Conservation (phyloP, 2,797 vertebrate genomes). For the Parotocinclus haroldoi region DNA sequence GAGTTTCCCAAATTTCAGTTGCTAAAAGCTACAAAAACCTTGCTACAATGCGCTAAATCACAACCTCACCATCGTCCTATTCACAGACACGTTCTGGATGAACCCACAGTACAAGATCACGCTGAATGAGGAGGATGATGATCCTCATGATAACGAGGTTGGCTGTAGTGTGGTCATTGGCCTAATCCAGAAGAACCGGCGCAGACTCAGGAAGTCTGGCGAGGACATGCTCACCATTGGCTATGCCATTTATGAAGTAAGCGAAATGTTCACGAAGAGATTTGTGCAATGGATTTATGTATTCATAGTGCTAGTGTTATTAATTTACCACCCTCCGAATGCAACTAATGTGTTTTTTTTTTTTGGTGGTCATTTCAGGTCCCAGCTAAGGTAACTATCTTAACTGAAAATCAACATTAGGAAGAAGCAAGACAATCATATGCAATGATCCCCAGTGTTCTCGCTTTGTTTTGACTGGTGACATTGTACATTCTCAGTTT, state of each 20-base stretch:
- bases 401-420: background rate
- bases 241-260: slow-evolving; percentile 68
- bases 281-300: background rate
- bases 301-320: background rate
- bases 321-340: background rate
- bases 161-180: slow-evolving; percentile 70
- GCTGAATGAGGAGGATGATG: slow-evolving; percentile 66
- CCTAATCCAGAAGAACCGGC: slow-evolving; percentile 77
- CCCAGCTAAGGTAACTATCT: slow-evolving; percentile 47
- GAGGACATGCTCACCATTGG: slow-evolving; percentile 72
- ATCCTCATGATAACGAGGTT: slow-evolving; percentile 56
- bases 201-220: slow-evolving; percentile 64
- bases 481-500: slow-evolving; percentile 39
- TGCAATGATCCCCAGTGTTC: background rate
- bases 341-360: background rate
- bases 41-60: too few relatives aligned
- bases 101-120: slow-evolving; percentile 77
- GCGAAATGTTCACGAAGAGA: background rate
- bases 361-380: slow-evolving; percentile 43
- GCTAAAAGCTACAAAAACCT: too few relatives aligned
- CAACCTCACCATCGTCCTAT: too few relatives aligned
- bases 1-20: slow-evolving; percentile 6
- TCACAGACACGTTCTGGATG: slow-evolving; percentile 75
- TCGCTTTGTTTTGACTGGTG: background rate
- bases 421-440: background rate